These are phyloP conservation scores for Bugulina stolonifera DNA, from an alignment of 2,888 invertebrate species.

Conservation along the genomic window DNA sequence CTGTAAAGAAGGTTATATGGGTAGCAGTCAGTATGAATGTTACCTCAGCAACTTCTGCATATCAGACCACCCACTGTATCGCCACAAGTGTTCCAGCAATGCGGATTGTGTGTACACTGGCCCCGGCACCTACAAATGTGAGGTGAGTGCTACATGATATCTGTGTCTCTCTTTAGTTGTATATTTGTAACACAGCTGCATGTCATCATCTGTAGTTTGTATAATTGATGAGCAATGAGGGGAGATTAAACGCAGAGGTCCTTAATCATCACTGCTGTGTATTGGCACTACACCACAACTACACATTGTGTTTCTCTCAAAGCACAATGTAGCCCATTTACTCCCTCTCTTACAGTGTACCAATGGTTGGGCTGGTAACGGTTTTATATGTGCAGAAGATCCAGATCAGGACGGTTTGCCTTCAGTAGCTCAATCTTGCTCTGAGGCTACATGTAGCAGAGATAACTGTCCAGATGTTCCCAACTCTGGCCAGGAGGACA, in stretches of 20 bases:
- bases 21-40: slow-evolving; percentile 35
- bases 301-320: too few relatives aligned
- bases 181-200: too few relatives aligned
- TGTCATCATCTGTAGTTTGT: too few relatives aligned
- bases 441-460: slow-evolving; percentile 28
- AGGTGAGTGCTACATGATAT: slow-evolving; percentile 31
- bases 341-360: slow-evolving; percentile 37
- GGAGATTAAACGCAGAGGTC: too few relatives aligned
- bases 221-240: too few relatives aligned
- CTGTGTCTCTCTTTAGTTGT: too few relatives aligned
- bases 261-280: too few relatives aligned
- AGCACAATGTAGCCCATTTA: too few relatives aligned
- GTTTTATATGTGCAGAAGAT: slow-evolving; percentile 38
- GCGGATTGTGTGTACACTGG: slow-evolving; percentile 36
- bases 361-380: slow-evolving; percentile 41
- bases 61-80: slow-evolving; percentile 29
- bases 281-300: too few relatives aligned
- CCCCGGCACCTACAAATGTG: slow-evolving; percentile 35
- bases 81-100: slow-evolving; percentile 33
- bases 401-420: slow-evolving; percentile 37
- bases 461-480: slow-evolving; percentile 82
- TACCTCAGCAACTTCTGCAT: slow-evolving; percentile 36
- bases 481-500: slow-evolving; percentile 66
- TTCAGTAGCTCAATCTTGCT: slow-evolving; percentile 27
- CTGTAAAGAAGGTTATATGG: slow-evolving; percentile 38